These are phyloP conservation scores for Cistogaster globosa DNA, from an alignment of 2,888 invertebrate genomes.

Conservation along the genomic window DNA sequence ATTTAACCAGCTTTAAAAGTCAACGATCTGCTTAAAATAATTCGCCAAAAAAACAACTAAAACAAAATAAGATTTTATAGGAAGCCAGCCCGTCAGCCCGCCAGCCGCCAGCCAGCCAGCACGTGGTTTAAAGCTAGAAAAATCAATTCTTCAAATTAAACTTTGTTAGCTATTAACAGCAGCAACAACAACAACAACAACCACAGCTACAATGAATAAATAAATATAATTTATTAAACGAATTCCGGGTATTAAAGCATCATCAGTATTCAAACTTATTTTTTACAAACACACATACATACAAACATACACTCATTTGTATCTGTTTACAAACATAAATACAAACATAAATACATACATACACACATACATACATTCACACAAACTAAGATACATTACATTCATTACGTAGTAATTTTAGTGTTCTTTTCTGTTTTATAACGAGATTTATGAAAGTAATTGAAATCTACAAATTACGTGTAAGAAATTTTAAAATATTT, in stretches of 20 bases:
- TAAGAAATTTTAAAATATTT: too few relatives aligned
- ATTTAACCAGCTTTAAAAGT: slow-evolving; percentile 73
- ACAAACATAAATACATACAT: too few relatives aligned
- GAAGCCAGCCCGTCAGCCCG: slow-evolving; percentile 4
- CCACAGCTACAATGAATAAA: slow-evolving; percentile 19
- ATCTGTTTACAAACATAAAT: too few relatives aligned
- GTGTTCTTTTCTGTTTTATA: too few relatives aligned
- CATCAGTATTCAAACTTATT: neutral
- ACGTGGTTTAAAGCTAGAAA: slow-evolving; percentile 68
- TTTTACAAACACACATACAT: neutral
- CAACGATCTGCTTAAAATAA: slow-evolving; percentile 76
- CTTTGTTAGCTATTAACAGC: slow-evolving; percentile 26
- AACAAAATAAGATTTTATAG: slow-evolving; percentile 41
- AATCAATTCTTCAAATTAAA: slow-evolving; percentile 57
- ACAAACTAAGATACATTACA: too few relatives aligned
- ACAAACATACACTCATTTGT: neutral
- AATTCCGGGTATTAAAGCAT: slow-evolving; percentile 59
- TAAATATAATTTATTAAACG: slow-evolving; percentile 18
- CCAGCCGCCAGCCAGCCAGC: slow-evolving; percentile 38
- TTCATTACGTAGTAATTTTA: too few relatives aligned
- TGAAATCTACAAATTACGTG: too few relatives aligned
- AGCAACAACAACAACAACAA: slow-evolving; percentile 27
- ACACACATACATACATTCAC: too few relatives aligned
- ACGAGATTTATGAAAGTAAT: too few relatives aligned
- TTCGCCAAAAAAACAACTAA: slow-evolving; percentile 36